phyloP scores from a whole-genome alignment of 2,797 vertebrate genomes.

The Liasis olivaceus region DNA sequence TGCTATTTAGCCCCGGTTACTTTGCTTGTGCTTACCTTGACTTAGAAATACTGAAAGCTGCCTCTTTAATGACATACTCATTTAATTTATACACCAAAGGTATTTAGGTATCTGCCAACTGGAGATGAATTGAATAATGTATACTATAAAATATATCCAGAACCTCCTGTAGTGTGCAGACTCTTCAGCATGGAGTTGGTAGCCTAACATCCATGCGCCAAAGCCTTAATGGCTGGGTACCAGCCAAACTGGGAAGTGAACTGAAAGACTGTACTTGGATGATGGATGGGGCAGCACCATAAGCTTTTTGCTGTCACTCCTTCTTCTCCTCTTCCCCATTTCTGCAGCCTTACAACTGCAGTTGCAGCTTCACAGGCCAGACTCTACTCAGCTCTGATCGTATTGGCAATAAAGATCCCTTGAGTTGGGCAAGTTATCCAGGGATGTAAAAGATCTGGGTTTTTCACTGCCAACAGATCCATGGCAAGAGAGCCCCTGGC shows the following conservation, averaged over 20 bases:
- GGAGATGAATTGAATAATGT: neutral
- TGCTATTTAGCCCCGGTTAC: neutral
- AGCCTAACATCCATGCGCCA: neutral
- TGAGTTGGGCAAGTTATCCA: neutral
- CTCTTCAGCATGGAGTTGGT: neutral
- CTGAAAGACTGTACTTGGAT: neutral
- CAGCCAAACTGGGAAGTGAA: neutral
- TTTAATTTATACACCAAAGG: neutral
- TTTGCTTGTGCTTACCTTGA: neutral
- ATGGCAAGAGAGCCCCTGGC: neutral
- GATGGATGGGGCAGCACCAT: neutral
- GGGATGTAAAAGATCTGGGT: neutral
- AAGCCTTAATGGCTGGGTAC: neutral
- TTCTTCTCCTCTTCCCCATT: neutral
- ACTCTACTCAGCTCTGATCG: neutral
- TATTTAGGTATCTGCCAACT: neutral
- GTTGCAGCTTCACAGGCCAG: neutral
- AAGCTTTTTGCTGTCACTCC: neutral
- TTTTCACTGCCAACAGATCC: neutral
- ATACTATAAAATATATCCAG: neutral
- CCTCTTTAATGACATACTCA: neutral
- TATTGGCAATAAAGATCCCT: neutral
- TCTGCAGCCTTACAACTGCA: neutral
- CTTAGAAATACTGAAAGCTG: neutral
- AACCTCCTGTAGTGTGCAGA: neutral